Evolutionary conservation across 2,113 vertebrate genomes (phyloP).

Genomic region (Ammodytes marinus): DNA sequence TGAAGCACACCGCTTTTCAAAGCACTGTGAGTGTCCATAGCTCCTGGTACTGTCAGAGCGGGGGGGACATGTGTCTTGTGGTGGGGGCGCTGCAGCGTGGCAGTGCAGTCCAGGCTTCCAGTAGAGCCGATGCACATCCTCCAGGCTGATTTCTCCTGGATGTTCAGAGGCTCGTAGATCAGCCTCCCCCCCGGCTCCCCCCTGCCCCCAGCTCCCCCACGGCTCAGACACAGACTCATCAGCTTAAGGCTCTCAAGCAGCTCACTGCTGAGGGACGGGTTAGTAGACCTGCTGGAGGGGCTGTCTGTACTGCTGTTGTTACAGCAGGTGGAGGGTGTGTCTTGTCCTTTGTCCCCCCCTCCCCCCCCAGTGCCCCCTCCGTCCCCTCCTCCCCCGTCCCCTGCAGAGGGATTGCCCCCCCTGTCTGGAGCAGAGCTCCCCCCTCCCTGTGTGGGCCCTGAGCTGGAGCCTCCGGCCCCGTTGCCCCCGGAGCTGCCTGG

Average conservation of each 20-base stretch:
- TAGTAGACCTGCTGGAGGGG: constrained; percentile 37
- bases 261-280: constrained; percentile 83
- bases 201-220: constrained; percentile 16
- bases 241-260: constrained; percentile 95
- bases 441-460: constrained; percentile 83
- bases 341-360: constrained; percentile 75
- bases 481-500: constrained; percentile 91
- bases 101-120: constrained; percentile 78
- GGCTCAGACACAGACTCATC: constrained; percentile 93
- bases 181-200: constrained; percentile 78
- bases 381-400: constrained; percentile 83
- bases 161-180: constrained; percentile 90
- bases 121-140: constrained; percentile 93
- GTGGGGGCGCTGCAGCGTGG: constrained; percentile 50
- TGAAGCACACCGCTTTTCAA: constrained; percentile 94
- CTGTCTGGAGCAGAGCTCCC: constrained; percentile 85
- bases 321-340: constrained; percentile 87
- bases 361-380: constrained; percentile 82
- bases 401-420: constrained; percentile 83
- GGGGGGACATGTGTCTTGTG: constrained; percentile 25
- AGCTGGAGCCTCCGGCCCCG: constrained; percentile 81
- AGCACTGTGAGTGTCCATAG: constrained; percentile 71
- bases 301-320: constrained; percentile 75
- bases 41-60: neutral
- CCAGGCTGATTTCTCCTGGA: constrained; percentile 94